Evolutionary conservation across 2,888 invertebrate genomes (phyloP).

Genomic region (Pherbina coryleti): DNA sequence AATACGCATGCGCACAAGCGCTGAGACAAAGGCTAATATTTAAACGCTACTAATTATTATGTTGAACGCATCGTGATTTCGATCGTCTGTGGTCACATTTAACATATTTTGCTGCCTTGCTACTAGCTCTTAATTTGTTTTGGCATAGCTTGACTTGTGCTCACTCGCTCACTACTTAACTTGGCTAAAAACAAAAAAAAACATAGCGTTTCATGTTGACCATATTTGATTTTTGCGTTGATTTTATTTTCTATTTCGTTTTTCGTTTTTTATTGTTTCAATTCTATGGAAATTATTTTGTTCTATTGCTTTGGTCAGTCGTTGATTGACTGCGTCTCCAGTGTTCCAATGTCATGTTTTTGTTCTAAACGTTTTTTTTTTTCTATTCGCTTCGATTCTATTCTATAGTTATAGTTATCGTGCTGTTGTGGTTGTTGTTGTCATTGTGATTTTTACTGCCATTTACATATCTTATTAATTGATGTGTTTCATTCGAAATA

Average conservation of each 20-base stretch:
- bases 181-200: not conserved
- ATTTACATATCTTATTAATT: constrained; percentile 24
- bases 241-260: constrained; percentile 4
- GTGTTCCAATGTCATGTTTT: too few species aligned
- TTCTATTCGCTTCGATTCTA: not conserved
- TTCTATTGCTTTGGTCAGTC: not conserved
- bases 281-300: constrained; percentile 11
- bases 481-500: constrained; percentile 22
- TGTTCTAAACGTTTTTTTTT: too few species aligned
- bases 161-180: not conserved
- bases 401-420: not conserved
- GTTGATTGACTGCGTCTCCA: not conserved
- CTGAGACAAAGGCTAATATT: not conserved
- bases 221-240: constrained; percentile 21
- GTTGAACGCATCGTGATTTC: constrained; percentile 17
- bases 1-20: constrained; percentile 7
- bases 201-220: constrained; percentile 3
- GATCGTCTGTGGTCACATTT: not conserved
- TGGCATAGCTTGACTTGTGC: not conserved
- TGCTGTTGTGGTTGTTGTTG: not conserved
- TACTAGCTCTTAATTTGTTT: not conserved
- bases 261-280: not conserved
- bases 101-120: not conserved
- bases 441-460: not conserved
- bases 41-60: constrained; percentile 9